Evolutionary conservation across 2,797 vertebrate species (phyloP).

Genomic region (Oophaga sylvatica): DNA sequence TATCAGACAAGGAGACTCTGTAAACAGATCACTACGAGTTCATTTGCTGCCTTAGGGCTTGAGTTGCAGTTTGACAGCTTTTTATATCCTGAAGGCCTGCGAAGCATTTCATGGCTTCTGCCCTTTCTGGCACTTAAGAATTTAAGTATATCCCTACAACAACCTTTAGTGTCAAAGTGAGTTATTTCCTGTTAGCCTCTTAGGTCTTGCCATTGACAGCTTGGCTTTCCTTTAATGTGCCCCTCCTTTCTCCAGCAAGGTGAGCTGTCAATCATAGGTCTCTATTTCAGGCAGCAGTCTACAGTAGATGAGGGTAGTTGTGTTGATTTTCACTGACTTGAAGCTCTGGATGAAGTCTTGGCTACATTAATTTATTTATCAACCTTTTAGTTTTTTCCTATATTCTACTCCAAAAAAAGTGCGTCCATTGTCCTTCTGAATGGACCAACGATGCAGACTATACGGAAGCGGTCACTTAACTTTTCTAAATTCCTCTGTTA

Average conservation of each 20-base stretch:
- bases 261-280: conserved; percentile 37
- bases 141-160: conserved; percentile 50
- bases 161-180: conserved; percentile 59
- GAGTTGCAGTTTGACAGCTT: conserved; percentile 19
- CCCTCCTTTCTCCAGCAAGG: conserved; percentile 3
- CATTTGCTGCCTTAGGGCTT: neutral
- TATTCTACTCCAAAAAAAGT: neutral
- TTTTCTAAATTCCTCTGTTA: too few species aligned
- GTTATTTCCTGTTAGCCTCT: conserved; percentile 46
- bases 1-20: neutral
- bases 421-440: neutral
- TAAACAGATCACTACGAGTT: neutral
- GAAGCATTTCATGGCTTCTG: conserved; percentile 37
- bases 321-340: neutral
- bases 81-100: conserved; percentile 38
- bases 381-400: neutral
- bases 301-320: conserved; percentile 4
- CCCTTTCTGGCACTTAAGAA: conserved; percentile 26
- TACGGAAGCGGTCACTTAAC: too few species aligned
- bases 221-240: conserved; percentile 25
- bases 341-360: neutral
- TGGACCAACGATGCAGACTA: neutral
- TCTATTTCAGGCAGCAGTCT: conserved; percentile 43
- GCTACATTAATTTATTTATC: neutral
- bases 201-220: conserved; percentile 49